phyloP scores from a whole-genome alignment of 2,797 vertebrate species.

The Enteromius trimaculatus region DNA sequence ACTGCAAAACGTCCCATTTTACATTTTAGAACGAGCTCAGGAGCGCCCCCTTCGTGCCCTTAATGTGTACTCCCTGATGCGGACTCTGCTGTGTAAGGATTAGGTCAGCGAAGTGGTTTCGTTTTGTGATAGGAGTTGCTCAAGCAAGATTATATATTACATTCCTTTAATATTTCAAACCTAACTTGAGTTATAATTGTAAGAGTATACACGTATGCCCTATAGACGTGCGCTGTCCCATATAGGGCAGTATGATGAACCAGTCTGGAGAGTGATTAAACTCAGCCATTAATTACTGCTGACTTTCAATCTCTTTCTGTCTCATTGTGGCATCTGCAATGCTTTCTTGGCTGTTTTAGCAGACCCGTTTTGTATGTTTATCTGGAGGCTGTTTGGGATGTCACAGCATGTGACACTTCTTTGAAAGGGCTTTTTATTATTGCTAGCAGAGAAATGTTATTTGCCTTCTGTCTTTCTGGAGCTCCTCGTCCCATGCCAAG shows the following conservation, averaged over 20 bases:
- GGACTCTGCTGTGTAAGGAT: neutral
- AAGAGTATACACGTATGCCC: neutral
- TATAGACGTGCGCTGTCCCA: constrained; percentile 42
- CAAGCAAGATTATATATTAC: neutral
- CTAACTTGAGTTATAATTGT: neutral
- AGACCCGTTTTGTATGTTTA: neutral
- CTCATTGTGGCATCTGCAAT: neutral
- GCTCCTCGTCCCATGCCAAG: constrained; percentile 30
- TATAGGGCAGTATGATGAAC: constrained; percentile 46
- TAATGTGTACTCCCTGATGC: neutral
- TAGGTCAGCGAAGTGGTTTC: neutral
- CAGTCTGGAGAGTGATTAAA: constrained; percentile 55
- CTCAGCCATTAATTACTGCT: constrained; percentile 53
- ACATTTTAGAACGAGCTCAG: constrained; percentile 1
- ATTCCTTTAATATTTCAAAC: neutral
- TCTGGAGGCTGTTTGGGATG: constrained; percentile 26
- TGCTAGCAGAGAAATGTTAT: constrained; percentile 12
- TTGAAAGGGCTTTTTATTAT: constrained; percentile 37
- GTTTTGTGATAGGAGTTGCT: neutral
- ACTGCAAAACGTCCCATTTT: neutral
- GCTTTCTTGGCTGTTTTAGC: constrained; percentile 3
- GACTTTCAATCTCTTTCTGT: constrained; percentile 1
- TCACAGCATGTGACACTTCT: constrained; percentile 22
- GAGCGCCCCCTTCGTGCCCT: neutral
- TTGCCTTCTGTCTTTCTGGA: constrained; percentile 25